These are phyloP conservation scores for Potamilus streckersoni DNA, from an alignment of 1,140 invertebrate genomes.

Conservation along the genomic window DNA sequence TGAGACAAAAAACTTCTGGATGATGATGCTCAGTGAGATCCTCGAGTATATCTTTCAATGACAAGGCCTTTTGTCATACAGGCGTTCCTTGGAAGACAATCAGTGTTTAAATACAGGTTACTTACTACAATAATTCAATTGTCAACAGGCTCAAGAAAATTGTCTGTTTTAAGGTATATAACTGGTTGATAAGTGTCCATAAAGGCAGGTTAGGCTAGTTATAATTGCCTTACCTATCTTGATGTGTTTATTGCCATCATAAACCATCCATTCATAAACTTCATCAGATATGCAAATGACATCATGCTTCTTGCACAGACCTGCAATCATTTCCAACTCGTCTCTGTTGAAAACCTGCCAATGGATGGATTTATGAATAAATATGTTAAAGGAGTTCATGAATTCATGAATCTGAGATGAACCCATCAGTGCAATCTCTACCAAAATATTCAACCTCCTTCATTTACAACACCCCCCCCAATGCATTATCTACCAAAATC, in stretches of 20 bases:
- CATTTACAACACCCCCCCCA: too few relatives aligned
- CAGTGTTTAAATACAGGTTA: not conserved
- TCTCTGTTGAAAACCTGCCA: slow-evolving; percentile 68
- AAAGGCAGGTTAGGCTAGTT: not conserved
- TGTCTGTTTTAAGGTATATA: not conserved
- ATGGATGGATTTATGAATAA: slow-evolving; percentile 81
- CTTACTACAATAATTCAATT: not conserved
- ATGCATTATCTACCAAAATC: too few relatives aligned
- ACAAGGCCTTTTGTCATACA: not conserved
- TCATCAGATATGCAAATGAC: slow-evolving; percentile 95
- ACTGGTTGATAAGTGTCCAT: too few relatives aligned
- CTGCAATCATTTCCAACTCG: slow-evolving; percentile 81
- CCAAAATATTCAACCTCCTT: too few relatives aligned
- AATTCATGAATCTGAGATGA: not conserved
- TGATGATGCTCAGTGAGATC: too few relatives aligned
- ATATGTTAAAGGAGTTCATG: slow-evolving; percentile 68
- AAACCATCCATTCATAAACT: slow-evolving; percentile 98
- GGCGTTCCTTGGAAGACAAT: not conserved
- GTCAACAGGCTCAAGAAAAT: not conserved
- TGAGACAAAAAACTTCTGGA: too few relatives aligned
- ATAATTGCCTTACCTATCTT: slow-evolving; percentile 74
- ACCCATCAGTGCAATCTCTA: not conserved
- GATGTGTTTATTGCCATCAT: slow-evolving; percentile 86
- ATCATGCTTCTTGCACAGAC: slow-evolving; percentile 91
- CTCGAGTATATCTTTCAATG: too few relatives aligned